Evolutionary conservation across 2,888 invertebrate species (phyloP).

Genomic region (Hoplodrina blanda): DNA sequence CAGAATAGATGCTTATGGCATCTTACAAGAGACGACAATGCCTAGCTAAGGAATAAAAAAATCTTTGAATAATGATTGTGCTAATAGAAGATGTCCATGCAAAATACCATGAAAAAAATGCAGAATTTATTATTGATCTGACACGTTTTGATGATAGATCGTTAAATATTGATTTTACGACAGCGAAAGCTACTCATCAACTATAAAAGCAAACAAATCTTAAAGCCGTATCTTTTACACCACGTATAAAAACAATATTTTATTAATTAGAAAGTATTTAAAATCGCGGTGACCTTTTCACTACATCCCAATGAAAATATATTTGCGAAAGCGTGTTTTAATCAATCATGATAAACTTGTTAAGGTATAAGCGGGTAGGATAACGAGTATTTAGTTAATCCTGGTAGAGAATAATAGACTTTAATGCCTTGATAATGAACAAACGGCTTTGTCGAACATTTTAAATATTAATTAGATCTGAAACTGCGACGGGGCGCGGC

Average conservation of each 20-base stretch:
- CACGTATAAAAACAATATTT: slow-evolving; percentile 21
- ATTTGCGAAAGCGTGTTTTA: slow-evolving; percentile 53
- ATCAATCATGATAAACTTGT: slow-evolving; percentile 51
- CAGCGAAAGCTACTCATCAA: slow-evolving; percentile 12
- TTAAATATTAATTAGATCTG: slow-evolving; percentile 36
- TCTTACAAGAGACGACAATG: not conserved
- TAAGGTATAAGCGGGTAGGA: slow-evolving; percentile 24
- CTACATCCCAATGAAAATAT: slow-evolving; percentile 43
- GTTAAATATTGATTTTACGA: slow-evolving; percentile 12
- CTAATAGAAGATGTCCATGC: not conserved
- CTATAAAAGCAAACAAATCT: slow-evolving; percentile 33
- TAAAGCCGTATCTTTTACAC: slow-evolving; percentile 18
- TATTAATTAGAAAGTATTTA: slow-evolving; percentile 60
- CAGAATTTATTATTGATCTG: not conserved
- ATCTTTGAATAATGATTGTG: not conserved
- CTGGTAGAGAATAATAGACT: slow-evolving; percentile 29
- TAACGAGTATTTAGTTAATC: slow-evolving; percentile 41
- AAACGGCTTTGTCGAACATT: slow-evolving; percentile 36
- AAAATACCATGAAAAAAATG: too few relatives aligned
- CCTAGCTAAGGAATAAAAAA: not conserved
- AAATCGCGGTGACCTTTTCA: slow-evolving; percentile 46
- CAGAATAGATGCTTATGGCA: not conserved
- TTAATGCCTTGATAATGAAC: slow-evolving; percentile 37
- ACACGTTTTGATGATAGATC: not conserved
- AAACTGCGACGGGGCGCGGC: slow-evolving; percentile 9